Base-by-base conservation (phyloP, 92 coral and sea anemone species). In the Pocillopora meandrina region DNA sequence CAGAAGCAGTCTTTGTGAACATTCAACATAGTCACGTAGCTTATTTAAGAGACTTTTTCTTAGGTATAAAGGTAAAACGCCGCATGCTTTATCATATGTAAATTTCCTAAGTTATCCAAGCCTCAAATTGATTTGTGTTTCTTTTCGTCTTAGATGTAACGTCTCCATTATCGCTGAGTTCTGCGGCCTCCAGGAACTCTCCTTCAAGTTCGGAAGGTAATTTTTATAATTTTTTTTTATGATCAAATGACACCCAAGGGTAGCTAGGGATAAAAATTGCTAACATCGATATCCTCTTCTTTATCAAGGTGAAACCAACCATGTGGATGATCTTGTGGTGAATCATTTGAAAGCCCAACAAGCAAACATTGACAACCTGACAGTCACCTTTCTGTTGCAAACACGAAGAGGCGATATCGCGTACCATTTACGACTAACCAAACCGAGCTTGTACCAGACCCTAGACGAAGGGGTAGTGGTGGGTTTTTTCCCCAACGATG, bases 391-490 rank as follows among this genome's bases (percentile, higher is more conserved):
- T 72, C 78, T 87, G 84, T 80, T 90, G 69, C 85, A 90, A 62
- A 92, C 98, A 20, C 78, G 76, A 18, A 87, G 91, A 14, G 98
- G 98, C 5, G 98, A 96, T 86, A 96, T 96, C 69, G 98, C 98
- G 5, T 96, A 96, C 71, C 98, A 96, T 84, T 81, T 96, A 79
- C 87, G 84, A 66, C 90, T 96, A n/a, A 90, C 93, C 52, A 95
- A 94, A 64, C 87, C 86, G 47, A 89, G 92, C 59, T 64, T 82
- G 72, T 80, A 82, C 84, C 74, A 88, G 57, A 75, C 81, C 5
- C 91, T 94, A 20, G 72, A 86, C 79, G 98, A 96, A 82, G 98
- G 98, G 18, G 93, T 94, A 76, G 97, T 96, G 81, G 98, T 96
- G 77, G 98, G 96, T 19, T 96, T 96, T 72, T 95, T 92, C 74